These are phyloP conservation scores for Ochropacha duplaris DNA, from an alignment of 2,888 invertebrate genomes.

Conservation along the genomic window DNA sequence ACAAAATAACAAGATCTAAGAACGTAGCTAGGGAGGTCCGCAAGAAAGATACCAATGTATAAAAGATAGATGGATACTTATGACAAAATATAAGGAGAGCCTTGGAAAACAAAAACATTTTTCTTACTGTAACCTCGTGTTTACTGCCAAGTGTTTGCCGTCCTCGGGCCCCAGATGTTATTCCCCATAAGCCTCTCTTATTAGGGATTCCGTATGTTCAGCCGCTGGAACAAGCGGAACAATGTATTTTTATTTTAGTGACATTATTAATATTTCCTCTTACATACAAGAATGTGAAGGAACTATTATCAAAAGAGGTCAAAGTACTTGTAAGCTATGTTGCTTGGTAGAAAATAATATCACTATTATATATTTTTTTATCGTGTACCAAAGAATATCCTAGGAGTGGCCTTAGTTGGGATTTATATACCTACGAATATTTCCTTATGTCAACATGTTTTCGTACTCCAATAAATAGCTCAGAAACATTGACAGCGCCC, in stretches of 20 bases:
- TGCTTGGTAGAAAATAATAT: background rate
- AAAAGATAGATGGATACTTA: conserved; percentile 47
- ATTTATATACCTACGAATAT: background rate
- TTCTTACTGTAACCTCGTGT: conserved; percentile 72
- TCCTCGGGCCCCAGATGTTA: conserved; percentile 77
- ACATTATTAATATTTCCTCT: conserved; percentile 66
- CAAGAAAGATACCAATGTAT: background rate
- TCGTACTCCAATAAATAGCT: background rate
- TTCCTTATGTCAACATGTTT: conserved; percentile 7
- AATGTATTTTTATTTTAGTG: conserved; percentile 65
- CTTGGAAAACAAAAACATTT: conserved; percentile 74
- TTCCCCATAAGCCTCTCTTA: conserved; percentile 78
- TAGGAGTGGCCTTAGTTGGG: background rate
- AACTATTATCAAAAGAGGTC: conserved; percentile 6
- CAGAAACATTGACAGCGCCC: conserved; percentile 10
- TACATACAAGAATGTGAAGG: conserved; percentile 8
- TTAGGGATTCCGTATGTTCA: conserved; percentile 76
- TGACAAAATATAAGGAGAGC: conserved; percentile 59
- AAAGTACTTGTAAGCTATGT: background rate
- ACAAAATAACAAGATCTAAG: background rate
- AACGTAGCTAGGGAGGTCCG: background rate
- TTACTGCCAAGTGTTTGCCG: conserved; percentile 77
- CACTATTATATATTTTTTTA: background rate
- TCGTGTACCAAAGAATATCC: too few species aligned
- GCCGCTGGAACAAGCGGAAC: conserved; percentile 55